Conservation (phyloP, 1,140 invertebrate species). For the Sitodiplosis mosellana region DNA sequence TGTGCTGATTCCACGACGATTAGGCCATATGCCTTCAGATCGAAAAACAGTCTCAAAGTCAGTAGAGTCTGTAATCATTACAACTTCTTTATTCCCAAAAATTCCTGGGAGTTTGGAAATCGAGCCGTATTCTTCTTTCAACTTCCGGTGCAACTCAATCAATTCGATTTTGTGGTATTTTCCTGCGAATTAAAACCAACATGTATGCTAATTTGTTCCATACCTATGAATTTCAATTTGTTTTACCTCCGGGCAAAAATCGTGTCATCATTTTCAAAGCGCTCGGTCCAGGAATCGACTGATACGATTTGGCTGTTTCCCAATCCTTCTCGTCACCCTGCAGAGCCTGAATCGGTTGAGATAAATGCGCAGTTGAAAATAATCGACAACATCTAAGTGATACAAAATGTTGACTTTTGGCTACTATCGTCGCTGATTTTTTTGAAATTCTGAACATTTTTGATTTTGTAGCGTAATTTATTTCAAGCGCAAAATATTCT, state of each 20-base stretch:
- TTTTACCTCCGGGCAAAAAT: slow-evolving; percentile 17
- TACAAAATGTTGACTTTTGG: no score
- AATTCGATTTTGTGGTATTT: slow-evolving; percentile 10
- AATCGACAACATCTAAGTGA: no score
- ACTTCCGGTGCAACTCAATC: slow-evolving; percentile 6
- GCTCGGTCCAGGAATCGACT: slow-evolving; percentile 13
- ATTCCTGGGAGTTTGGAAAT: slow-evolving; percentile 15
- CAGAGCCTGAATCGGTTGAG: no score
- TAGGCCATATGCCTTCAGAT: slow-evolving; percentile 15
- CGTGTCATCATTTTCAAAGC: slow-evolving; percentile 11
- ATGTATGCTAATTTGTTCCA: no score
- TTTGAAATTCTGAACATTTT: no score
- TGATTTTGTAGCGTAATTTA: no score
- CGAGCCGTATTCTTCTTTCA: slow-evolving; percentile 12
- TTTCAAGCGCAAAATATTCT: no score
- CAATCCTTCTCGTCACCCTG: no score
- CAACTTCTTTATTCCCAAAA: slow-evolving; percentile 12
- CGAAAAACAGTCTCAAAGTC: slow-evolving; percentile 17
- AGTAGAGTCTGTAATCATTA: slow-evolving; percentile 14
- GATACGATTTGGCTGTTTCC: slow-evolving; percentile 12
- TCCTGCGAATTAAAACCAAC: no score
- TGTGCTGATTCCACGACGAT: slow-evolving; percentile 12
- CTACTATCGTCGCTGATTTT: no score
- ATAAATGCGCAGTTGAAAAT: no score
- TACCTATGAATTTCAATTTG: no score